A percentile compares a stretch with the other conserved stretches of the same genome.
Conservation (phyloP, 2,113 vertebrate genomes). For the Notiomystis cincta region DNA sequence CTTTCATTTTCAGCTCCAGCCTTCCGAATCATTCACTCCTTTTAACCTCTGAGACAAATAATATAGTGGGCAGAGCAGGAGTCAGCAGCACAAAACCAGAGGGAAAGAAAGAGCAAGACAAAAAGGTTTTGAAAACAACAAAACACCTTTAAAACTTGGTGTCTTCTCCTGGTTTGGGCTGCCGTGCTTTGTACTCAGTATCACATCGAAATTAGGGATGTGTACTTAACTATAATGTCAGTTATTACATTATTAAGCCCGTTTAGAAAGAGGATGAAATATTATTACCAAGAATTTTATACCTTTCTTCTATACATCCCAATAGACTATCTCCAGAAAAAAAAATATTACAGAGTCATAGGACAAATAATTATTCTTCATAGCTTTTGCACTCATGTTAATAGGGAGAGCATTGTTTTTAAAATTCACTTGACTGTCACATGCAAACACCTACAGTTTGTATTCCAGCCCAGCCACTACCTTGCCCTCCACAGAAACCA, state of each 20-base stretch:
- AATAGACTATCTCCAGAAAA: background rate
- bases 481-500: background rate
- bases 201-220: background rate
- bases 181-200: background rate
- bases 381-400: background rate
- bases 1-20: background rate
- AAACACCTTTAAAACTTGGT: background rate
- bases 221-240: background rate
- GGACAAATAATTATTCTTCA: background rate
- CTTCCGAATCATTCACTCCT: background rate
- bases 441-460: background rate
- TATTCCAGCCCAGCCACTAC: background rate
- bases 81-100: background rate
- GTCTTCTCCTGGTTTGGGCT: background rate
- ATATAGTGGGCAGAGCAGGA: background rate
- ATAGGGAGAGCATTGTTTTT: background rate
- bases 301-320: background rate
- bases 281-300: background rate
- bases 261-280: background rate
- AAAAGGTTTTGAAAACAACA: background rate
- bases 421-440: background rate
- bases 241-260: background rate
- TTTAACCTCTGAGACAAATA: background rate
- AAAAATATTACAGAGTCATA: background rate
- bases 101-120: background rate